A percentile compares a stretch with the other conserved stretches of the same genome.
Evolutionary conservation across 1,140 invertebrate species (phyloP).

Genomic region (Sitophilus oryzae): DNA sequence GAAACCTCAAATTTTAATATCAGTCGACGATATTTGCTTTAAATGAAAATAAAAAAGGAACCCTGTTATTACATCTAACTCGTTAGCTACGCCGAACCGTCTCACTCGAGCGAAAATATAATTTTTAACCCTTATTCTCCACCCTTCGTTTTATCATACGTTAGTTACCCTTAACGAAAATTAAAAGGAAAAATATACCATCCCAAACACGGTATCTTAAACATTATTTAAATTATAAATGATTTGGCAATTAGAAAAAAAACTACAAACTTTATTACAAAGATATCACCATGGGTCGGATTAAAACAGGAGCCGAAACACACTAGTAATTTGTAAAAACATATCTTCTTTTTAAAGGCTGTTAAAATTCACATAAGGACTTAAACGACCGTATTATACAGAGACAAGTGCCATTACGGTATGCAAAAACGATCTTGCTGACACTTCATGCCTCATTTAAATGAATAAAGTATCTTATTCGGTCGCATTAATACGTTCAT

Average conservation of each 20-base stretch:
- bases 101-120: not conserved
- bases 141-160: too few relatives aligned
- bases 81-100: not conserved
- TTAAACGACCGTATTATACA: slow-evolving; percentile 6
- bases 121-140: too few relatives aligned
- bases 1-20: slow-evolving; percentile 18
- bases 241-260: too few relatives aligned
- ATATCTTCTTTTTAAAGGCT: not conserved
- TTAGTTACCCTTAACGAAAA: too few relatives aligned
- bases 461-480: slow-evolving; percentile 7
- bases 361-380: slow-evolving; percentile 6
- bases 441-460: slow-evolving; percentile 10
- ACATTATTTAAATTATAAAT: too few relatives aligned
- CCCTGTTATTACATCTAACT: not conserved
- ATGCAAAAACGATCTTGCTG: slow-evolving; percentile 2
- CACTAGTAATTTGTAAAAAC: not conserved
- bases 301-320: too few relatives aligned
- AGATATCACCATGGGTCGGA: too few relatives aligned
- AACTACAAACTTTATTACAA: too few relatives aligned
- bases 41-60: slow-evolving; percentile 2
- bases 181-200: too few relatives aligned
- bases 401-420: slow-evolving; percentile 1
- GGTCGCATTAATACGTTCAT: not conserved
- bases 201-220: too few relatives aligned
- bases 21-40: slow-evolving; percentile 9